A percentile compares a stretch with the other conserved stretches of the same genome.
Conservation (phyloP, 2,888 invertebrate genomes). For the Ochropleura plecta region DNA sequence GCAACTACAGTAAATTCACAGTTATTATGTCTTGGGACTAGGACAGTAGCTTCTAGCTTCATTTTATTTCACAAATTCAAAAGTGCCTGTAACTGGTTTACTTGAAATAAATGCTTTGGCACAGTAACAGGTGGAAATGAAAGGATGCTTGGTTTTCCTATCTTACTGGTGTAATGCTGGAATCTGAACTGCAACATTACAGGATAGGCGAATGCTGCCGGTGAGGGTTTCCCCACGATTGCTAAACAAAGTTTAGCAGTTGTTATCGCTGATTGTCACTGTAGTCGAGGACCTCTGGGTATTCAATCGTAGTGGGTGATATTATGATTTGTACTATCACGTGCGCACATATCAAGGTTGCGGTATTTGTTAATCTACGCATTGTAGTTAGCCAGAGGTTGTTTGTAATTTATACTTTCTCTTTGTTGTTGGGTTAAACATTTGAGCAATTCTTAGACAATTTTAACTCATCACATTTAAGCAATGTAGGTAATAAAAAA, state of each 20-base stretch:
- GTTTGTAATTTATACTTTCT: slow-evolving; percentile 17
- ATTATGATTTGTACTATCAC: slow-evolving; percentile 44
- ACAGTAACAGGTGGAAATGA: neutral
- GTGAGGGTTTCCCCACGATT: too few species aligned
- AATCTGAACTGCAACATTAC: neutral
- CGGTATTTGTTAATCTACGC: slow-evolving; percentile 38
- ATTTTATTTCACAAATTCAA: too few species aligned
- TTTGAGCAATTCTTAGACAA: neutral
- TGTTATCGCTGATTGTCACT: neutral
- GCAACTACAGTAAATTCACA: too few species aligned
- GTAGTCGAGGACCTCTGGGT: neutral
- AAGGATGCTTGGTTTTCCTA: neutral
- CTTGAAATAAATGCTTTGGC: neutral
- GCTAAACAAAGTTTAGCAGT: neutral
- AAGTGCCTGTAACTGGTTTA: too few species aligned
- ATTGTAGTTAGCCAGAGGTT: slow-evolving; percentile 42
- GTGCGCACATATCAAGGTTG: slow-evolving; percentile 44
- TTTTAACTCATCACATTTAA: neutral
- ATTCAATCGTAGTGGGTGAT: slow-evolving; percentile 25
- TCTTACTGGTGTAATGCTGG: neutral
- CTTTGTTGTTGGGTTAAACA: slow-evolving; percentile 1
- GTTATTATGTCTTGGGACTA: too few species aligned
- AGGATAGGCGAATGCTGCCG: neutral
- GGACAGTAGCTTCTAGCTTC: too few species aligned
- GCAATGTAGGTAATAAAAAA: neutral